Evolutionary conservation across 2,113 vertebrate genomes (phyloP), one percentile per base, ranked within the genome.

Genomic region (Chamaetylas fuelleborni): DNA sequence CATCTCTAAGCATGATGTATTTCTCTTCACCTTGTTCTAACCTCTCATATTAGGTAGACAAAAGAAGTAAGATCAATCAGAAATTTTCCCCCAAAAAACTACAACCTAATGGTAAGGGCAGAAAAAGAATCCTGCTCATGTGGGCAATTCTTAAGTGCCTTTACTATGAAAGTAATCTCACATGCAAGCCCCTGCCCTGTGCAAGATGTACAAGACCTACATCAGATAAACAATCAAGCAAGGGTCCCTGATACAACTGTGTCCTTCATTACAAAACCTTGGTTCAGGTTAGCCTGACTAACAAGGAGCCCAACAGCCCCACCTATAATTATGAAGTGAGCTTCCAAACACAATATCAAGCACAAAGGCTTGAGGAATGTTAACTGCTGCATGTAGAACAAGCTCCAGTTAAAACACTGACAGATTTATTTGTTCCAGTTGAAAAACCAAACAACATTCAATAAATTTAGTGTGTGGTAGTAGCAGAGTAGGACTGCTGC

Each of bases 401-500:
- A 90, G 48, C 64, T 93, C 5, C 20, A 5, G 57, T 51, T 64
- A 81, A 93, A 92, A 88, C 29, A 66, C 40, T 38, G 64, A 86
- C 72, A 88, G 56, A 95, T 81, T 94, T 83, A 92, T 92, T 90
- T 83, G 38, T 53, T 71, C 51, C 72, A 86, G 24, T 20, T 67
- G 60, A 74, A 94, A 91, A 95, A 43, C 0, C 33, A 62, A 91
- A 65, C 9, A 56, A 42, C 17, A 29, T 51, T 83, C 28, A 8
- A 25, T 86, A 53, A 69, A 83, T 66, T n/a, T 77, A 56, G 61
- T 11, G 17, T 3, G 26, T 26, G 28, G 51, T 26, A 50, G 66
- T 8, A 47, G 56, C 42, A 74, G 86, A 53, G 29, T 65, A 54
- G 51, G 24, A 24, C 6, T 43, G 42, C 34, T 73, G 17, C 16